Percentiles rank a stretch among this genome's conserved stretches.
phyloP scores from a whole-genome alignment of 2,797 vertebrate genomes.

The Pseudochromis fuscus region DNA sequence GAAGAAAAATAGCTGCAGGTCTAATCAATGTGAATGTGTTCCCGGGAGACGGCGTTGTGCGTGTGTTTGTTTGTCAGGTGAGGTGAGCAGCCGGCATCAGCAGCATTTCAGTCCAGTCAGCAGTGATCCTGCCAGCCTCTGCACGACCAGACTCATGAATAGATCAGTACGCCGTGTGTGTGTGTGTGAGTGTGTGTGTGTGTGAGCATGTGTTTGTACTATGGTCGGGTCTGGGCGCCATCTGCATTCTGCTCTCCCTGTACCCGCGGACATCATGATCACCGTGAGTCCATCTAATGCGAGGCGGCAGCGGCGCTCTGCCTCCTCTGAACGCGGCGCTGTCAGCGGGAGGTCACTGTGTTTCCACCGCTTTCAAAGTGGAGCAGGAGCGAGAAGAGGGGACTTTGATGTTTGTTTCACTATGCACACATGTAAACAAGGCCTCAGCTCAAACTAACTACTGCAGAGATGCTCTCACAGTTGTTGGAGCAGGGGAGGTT shows the following conservation, averaged over 20 bases:
- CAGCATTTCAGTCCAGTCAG: slow-evolving; percentile 82
- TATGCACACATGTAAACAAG: slow-evolving; percentile 24
- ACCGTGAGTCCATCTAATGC: slow-evolving; percentile 9
- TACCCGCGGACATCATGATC: neutral
- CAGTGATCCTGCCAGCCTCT: slow-evolving; percentile 74
- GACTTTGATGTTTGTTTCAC: slow-evolving; percentile 37
- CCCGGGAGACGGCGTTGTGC: slow-evolving; percentile 51
- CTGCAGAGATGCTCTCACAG: neutral
- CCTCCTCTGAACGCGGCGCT: slow-evolving; percentile 11
- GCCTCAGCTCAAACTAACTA: slow-evolving; percentile 8
- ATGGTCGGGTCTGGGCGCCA: slow-evolving; percentile 11
- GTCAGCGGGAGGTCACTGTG: slow-evolving; percentile 19
- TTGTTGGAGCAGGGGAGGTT: too few relatives aligned
- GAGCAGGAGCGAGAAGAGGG: slow-evolving; percentile 2
- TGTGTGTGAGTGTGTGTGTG: slow-evolving; percentile 39
- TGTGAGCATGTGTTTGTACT: slow-evolving; percentile 29
- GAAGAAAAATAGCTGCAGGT: slow-evolving; percentile 80
- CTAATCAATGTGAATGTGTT: slow-evolving; percentile 78
- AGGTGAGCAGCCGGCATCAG: slow-evolving; percentile 80
- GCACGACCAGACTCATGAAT: slow-evolving; percentile 77
- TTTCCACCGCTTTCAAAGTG: slow-evolving; percentile 31
- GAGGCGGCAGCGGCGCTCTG: slow-evolving; percentile 16
- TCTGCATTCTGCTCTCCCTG: slow-evolving; percentile 31
- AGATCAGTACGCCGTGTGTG: slow-evolving; percentile 66
- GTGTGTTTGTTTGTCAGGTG: slow-evolving; percentile 62